phyloP scores from a whole-genome alignment of 1,140 invertebrate genomes.

The Sminthurides bifidus region DNA sequence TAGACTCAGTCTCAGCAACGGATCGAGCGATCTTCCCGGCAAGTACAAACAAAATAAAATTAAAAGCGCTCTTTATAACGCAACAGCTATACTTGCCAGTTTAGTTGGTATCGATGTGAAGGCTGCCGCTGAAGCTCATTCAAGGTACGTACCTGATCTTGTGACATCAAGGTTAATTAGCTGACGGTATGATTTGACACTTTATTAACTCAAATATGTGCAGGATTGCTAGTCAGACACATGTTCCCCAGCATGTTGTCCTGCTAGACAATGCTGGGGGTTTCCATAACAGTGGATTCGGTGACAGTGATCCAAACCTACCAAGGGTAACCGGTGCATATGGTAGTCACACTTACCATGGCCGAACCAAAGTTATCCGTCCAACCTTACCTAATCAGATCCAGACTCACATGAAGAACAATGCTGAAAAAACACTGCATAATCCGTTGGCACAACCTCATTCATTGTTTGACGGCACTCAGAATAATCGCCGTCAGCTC shows the following conservation, averaged over 20 bases:
- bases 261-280: slow-evolving; percentile 19
- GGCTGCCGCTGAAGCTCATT: slow-evolving; percentile 45
- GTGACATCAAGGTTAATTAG: background rate
- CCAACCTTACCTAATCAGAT: no score
- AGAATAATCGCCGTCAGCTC: no score
- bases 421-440: no score
- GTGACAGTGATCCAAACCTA: slow-evolving; percentile 38
- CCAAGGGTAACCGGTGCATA: slow-evolving; percentile 77
- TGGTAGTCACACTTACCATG: slow-evolving; percentile 68
- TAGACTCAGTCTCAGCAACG: no score
- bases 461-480: no score
- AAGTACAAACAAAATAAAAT: no score
- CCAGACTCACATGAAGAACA: no score
- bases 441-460: no score
- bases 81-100: slow-evolving; percentile 74
- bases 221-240: slow-evolving; percentile 9
- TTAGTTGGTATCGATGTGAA: slow-evolving; percentile 79
- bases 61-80: slow-evolving; percentile 77
- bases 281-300: slow-evolving; percentile 29
- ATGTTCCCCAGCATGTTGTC: slow-evolving; percentile 22
- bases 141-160: slow-evolving; percentile 21
- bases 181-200: background rate
- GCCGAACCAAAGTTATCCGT: no score
- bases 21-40: no score
- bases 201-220: background rate